Evolutionary conservation across 2,888 invertebrate genomes (phyloP), one percentile per base, ranked within the genome.

Genomic region (Dinocampus coccinellae): DNA sequence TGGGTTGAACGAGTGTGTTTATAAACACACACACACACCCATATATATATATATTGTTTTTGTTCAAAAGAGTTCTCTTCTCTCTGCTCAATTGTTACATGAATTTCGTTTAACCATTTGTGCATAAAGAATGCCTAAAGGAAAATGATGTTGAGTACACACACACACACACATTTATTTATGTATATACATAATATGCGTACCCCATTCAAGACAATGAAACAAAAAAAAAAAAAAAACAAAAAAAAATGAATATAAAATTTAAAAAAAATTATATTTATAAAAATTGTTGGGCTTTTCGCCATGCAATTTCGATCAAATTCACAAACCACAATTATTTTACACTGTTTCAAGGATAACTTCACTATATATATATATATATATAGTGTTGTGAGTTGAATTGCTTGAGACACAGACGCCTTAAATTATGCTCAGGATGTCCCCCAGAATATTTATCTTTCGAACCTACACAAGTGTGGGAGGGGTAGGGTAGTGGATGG

Each of bases 401-500:
- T 39, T 39, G 39, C n/a, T n/a, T 39, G 3, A n/a, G 3, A 47
- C 9, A 47, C 47, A 57, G 26, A 26, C 33, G 53, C 55, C 42
- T 71, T 81, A 82, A 84, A 82, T 84, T 86, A 86, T 86, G 85
- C 85, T 77, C 80, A 76, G 78, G 77, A 82, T 81, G 85, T 83
- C 85, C 80, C 85, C 80, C 68, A 78, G 81, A 83, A 83, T 86
- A 86, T 86, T 86, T 85, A 86, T 86, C 84, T 80, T 81, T 76
- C 75, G 78, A 60, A 53, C 53, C 53, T 36, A n/a, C n/a, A n/a
- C 34, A 36, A 34, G 53, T 57, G 57, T 58, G 47, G 4, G 24
- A 55, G 26, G 20, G 47, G 57, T 47, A 33, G 20, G 16, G 16
- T 47, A 16, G 13, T 39, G 0, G n/a, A n/a, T n/a, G n/a, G n/a